Evolutionary conservation across 1,140 invertebrate species (phyloP).

Genomic region (Drosophila aff.): DNA sequence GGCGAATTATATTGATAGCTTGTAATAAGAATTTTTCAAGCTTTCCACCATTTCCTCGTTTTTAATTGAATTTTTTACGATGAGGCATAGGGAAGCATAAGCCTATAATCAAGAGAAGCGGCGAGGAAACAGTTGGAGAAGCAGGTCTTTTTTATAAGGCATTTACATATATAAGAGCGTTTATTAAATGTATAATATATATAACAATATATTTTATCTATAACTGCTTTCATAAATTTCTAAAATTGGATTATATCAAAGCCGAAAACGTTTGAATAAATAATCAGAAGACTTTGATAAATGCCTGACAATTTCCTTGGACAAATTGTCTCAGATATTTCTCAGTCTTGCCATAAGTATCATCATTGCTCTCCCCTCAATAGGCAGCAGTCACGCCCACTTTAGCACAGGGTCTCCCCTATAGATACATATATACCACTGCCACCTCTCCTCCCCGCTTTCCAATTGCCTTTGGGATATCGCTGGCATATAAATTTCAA

Average conservation of each 20-base stretch:
- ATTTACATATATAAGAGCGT: not conserved
- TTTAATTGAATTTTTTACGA: constrained; percentile 14
- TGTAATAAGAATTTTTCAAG: constrained; percentile 15
- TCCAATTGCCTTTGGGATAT: constrained; percentile 16
- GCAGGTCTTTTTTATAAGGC: not conserved
- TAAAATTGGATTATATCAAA: not conserved
- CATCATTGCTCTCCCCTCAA: constrained; percentile 28
- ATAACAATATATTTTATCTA: not conserved
- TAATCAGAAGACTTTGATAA: constrained; percentile 22
- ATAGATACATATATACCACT: not conserved
- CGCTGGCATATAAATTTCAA: constrained; percentile 72
- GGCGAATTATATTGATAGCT: constrained; percentile 12
- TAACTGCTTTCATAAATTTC: constrained; percentile 5
- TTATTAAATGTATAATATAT: not conserved
- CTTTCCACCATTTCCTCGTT: not conserved
- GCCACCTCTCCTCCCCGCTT: too few species aligned
- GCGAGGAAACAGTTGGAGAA: not conserved
- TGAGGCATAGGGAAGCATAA: not conserved
- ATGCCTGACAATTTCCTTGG: constrained; percentile 30
- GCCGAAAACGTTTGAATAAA: constrained; percentile 28
- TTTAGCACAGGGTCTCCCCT: constrained; percentile 32
- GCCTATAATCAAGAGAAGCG: not conserved
- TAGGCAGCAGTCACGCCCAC: constrained; percentile 39
- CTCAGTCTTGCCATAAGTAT: constrained; percentile 32
- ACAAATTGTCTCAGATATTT: constrained; percentile 46